phyloP scores from a whole-genome alignment of 2,888 invertebrate genomes.

The Zygaena filipendulae region DNA sequence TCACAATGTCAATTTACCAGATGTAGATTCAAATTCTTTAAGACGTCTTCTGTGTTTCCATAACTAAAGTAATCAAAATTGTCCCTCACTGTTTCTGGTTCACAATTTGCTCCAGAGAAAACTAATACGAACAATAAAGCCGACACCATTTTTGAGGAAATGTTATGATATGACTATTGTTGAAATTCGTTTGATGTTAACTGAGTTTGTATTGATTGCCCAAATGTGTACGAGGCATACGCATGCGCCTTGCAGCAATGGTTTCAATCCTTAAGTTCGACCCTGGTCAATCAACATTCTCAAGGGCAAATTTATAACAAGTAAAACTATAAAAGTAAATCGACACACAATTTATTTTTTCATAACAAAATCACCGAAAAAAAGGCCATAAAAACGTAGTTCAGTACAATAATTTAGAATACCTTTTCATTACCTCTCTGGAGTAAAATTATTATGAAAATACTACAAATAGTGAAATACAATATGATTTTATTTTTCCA shows the following conservation, averaged over 20 bases:
- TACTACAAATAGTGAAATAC: no score
- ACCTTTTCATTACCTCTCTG: no score
- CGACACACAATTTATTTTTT: no score
- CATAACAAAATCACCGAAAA: no score
- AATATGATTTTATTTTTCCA: conserved; percentile 42
- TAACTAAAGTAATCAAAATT: conserved; percentile 58
- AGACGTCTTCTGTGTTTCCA: conserved; percentile 44
- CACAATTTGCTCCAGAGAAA: conserved; percentile 35
- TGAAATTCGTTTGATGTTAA: conserved; percentile 27
- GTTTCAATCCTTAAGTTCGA: conserved; percentile 20
- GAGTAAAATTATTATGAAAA: no score
- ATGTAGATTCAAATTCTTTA: conserved; percentile 49
- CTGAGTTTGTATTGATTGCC: conserved; percentile 45
- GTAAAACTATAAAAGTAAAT: conserved; percentile 22
- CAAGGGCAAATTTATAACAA: conserved; percentile 34
- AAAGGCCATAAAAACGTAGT: no score
- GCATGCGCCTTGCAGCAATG: conserved; percentile 40
- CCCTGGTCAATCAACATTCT: conserved; percentile 16
- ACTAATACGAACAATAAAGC: conserved; percentile 28
- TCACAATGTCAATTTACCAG: conserved; percentile 31
- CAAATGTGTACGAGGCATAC: conserved; percentile 23
- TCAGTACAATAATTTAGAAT: no score
- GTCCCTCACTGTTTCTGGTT: conserved; percentile 57
- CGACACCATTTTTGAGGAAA: conserved; percentile 36
- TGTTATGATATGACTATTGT: conserved; percentile 36